Evolutionary conservation across 2,797 vertebrate species (phyloP), one percentile per base, ranked within the genome.

Genomic region (Pteronotus mesoamericanus): DNA sequence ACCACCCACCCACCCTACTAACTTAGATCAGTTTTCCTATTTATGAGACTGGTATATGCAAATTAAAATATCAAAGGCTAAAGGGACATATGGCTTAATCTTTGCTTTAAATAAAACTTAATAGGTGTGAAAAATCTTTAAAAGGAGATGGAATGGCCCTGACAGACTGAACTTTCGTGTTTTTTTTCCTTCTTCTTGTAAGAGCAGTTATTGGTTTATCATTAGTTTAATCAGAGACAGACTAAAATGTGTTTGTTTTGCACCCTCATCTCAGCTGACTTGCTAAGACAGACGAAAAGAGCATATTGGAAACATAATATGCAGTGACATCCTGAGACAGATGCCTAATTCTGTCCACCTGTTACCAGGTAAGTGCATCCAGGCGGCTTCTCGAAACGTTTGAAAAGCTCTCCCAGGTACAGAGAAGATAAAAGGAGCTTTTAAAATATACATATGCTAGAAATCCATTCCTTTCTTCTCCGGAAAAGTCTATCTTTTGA

Each of bases 41-140:
- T 96, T 69, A 69, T 75, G 80, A 95, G 85, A 93, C 86, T 1
- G 15, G 72, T 68, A 93, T 96, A 97, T 96, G 86, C 93, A 98
- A 97, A 97, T 96, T 86, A 92, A 91, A 97, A 86, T 96, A 97
- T 90, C 96, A 96, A 22, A 91, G 96, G 97, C 94, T 97, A 94
- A 96, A 68, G 78, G 42, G 91, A 96, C 97, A 97, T 98, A 97
- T 97, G 97, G 96, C 93, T 96, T 96, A 95, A 97, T 97, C 96
- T 97, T 86, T 93, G 78, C 83, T 97, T 97, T 96, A 94, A 96
- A 80, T 93, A 85, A 93, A 96, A 82, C 91, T 96, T 96, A 96
- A 93, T 72, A 39, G 89, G 96, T 21, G 5, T 93, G 89, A 96
- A 96, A 96, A 96, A 97, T 95, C 94, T 91, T 96, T 95, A 96